Percentiles rank a stretch among this genome's conserved stretches.
Evolutionary conservation across 1,140 invertebrate genomes (phyloP).

Genomic region (Physella acuta): DNA sequence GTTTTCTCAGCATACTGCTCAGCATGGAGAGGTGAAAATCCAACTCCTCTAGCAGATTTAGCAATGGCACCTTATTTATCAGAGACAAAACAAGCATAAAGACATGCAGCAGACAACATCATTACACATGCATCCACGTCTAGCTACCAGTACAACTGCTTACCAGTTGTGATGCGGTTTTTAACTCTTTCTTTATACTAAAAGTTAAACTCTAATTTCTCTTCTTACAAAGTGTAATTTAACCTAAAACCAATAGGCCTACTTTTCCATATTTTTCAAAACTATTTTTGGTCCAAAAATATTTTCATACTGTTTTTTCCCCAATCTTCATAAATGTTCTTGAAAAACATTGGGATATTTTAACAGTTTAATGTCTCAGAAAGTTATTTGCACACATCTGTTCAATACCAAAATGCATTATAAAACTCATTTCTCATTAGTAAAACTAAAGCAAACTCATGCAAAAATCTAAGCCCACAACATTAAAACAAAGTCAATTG

Average conservation of each 20-base stretch:
- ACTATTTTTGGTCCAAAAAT: too few relatives aligned
- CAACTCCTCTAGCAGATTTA: slow-evolving; percentile 19
- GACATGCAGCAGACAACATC: background rate
- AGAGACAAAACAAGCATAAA: slow-evolving; percentile 7
- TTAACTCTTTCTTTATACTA: background rate
- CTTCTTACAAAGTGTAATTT: background rate
- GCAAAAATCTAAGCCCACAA: too few relatives aligned
- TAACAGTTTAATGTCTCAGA: too few relatives aligned
- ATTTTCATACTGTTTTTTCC: too few relatives aligned
- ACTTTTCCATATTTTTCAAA: too few relatives aligned
- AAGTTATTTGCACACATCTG: too few relatives aligned
- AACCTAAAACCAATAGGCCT: background rate
- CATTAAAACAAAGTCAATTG: too few relatives aligned
- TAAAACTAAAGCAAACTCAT: too few relatives aligned
- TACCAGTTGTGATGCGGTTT: background rate
- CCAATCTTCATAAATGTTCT: too few relatives aligned
- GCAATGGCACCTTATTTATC: slow-evolving; percentile 22
- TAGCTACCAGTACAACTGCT: background rate
- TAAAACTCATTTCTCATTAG: too few relatives aligned
- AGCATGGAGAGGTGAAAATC: slow-evolving; percentile 12
- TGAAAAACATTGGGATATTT: too few relatives aligned
- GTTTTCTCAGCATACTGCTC: slow-evolving; percentile 9
- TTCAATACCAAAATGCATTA: too few relatives aligned
- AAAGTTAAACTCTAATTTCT: background rate
- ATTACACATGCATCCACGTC: background rate